phyloP scores from a whole-genome alignment of 2,113 vertebrate genomes.

The Nyctereutes procyonoides region DNA sequence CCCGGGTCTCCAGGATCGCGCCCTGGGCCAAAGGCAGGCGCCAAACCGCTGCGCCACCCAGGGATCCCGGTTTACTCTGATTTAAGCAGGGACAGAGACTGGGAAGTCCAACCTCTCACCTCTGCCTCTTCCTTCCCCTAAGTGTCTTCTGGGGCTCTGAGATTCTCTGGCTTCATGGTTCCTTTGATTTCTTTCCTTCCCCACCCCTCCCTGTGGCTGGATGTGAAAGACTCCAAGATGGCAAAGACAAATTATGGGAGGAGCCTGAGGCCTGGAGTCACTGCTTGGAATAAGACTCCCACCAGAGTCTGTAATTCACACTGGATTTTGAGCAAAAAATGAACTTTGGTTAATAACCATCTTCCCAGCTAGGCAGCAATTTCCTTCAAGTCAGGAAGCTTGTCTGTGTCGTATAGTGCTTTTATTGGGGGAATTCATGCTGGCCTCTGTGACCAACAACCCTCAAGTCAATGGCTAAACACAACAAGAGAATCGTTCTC shows the following conservation, averaged over 20 bases:
- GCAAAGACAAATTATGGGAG: neutral
- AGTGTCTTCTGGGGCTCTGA: neutral
- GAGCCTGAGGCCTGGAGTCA: neutral
- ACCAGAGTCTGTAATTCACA: neutral
- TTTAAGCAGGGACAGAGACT: neutral
- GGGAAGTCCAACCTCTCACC: accelerated
- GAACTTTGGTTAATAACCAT: neutral
- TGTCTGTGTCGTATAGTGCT: neutral
- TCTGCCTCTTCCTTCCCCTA: neutral
- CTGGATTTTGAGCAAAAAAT: neutral
- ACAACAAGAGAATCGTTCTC: neutral
- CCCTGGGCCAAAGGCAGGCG: too few species aligned
- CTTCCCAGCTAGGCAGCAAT: neutral
- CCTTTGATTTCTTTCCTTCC: neutral
- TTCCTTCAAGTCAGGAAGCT: neutral
- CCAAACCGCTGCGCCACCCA: too few species aligned
- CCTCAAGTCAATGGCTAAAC: too few species aligned
- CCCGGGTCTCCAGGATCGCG: too few species aligned
- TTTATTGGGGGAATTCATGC: neutral
- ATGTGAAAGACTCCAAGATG: neutral
- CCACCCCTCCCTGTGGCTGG: accelerated
- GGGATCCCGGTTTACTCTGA: neutral
- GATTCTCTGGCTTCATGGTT: neutral
- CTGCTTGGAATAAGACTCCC: neutral
- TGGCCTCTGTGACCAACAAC: neutral